Evolutionary conservation across 2,797 vertebrate species (phyloP).

Genomic region (Loriculus beryllinus): DNA sequence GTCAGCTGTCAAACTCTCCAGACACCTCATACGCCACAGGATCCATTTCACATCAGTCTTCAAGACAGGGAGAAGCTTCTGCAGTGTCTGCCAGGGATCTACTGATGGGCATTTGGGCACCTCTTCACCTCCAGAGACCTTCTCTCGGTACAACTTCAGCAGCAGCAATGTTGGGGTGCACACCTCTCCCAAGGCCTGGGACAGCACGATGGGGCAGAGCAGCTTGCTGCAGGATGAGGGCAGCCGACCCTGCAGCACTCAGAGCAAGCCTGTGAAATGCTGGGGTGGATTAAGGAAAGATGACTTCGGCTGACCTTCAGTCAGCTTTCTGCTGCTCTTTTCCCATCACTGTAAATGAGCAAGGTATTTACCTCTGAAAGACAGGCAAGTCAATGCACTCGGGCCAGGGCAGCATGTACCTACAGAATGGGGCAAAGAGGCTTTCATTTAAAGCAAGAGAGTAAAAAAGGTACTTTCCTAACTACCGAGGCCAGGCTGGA

Average conservation of each 20-base stretch:
- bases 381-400: rapidly evolving
- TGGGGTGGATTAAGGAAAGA: background rate
- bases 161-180: background rate
- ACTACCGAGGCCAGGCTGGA: background rate
- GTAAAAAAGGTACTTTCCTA: background rate
- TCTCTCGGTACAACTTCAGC: background rate
- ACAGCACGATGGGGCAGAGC: background rate
- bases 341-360: background rate
- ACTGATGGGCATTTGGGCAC: background rate
- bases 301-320: background rate
- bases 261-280: background rate
- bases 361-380: background rate
- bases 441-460: background rate
- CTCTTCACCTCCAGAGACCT: background rate
- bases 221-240: background rate
- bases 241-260: background rate
- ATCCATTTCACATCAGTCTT: background rate
- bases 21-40: background rate
- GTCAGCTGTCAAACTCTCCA: background rate
- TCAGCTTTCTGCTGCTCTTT: constrained; percentile 1
- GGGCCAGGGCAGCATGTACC: background rate
- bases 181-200: background rate
- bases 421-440: background rate
- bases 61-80: background rate
- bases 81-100: background rate